Evolutionary conservation across 23 tunicate species (phyloP).

Genomic region (Phallusia fumigata): DNA sequence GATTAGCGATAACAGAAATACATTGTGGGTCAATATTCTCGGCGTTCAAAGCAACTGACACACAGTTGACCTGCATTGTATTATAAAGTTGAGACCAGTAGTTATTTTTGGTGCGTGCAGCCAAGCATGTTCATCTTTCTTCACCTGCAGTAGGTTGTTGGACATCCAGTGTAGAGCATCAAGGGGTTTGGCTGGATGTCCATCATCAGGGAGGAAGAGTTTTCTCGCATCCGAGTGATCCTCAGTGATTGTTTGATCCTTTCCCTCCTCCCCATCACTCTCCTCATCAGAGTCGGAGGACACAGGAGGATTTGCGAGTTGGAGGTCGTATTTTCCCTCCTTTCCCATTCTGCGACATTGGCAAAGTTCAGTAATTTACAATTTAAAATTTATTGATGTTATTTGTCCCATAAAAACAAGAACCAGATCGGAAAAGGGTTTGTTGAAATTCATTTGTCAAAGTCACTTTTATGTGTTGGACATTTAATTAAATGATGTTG

Average conservation of each 20-base stretch:
- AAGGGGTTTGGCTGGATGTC: neutral
- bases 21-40: neutral
- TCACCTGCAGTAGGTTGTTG: slow-evolving; percentile 13
- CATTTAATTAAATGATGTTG: too few relatives aligned
- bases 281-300: slow-evolving; percentile 11
- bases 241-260: slow-evolving; percentile 10
- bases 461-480: too few relatives aligned
- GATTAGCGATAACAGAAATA: neutral
- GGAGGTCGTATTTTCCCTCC: slow-evolving; percentile 70
- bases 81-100: neutral
- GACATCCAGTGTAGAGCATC: slow-evolving; percentile 23
- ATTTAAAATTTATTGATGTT: neutral
- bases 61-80: slow-evolving; percentile 15
- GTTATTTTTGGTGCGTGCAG: neutral
- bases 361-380: neutral
- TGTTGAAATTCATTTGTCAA: too few relatives aligned
- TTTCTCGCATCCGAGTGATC: slow-evolving; percentile 3
- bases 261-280: slow-evolving; percentile 9
- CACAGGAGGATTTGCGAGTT: slow-evolving; percentile 37
- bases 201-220: slow-evolving; percentile 5
- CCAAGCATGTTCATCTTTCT: neutral
- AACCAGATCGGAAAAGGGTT: too few relatives aligned
- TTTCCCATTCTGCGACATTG: slow-evolving; percentile 59
- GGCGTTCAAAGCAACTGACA: slow-evolving; percentile 1
- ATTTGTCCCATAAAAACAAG: too few relatives aligned